Evolutionary conservation across 2,888 invertebrate species (phyloP), one percentile per base, ranked within the genome.

Genomic region (Diploptera punctata): DNA sequence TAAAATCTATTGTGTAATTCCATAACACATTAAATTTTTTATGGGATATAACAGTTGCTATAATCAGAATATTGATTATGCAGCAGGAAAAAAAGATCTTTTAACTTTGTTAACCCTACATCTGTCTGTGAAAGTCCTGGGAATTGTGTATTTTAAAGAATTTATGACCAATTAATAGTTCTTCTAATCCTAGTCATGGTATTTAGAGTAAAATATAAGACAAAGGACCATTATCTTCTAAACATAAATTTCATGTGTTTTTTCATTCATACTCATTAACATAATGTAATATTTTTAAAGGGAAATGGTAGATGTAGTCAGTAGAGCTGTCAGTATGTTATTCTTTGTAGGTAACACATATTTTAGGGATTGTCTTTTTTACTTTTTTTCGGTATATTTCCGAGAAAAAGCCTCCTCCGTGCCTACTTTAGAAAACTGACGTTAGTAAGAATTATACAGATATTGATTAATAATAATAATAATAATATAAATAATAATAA

Each of bases 391-490:
- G 65, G 18, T 26, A n/a, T n/a, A n/a, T n/a, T 65, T 65, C 62
- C 29, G 65, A 65, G 65, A 69, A 69, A 69, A 69, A 44, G 69
- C 69, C 69, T 69, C 60, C 69, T 69, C 69, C 47, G 69, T 69
- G 69, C 69, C 69, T 69, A 69, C 24, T 44, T 47, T 65, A 65
- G 65, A 44, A 26, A 62, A 43, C n/a, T n/a, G n/a, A n/a, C n/a
- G n/a, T n/a, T n/a, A n/a, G n/a, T n/a, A n/a, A n/a, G n/a, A n/a
- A n/a, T n/a, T n/a, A n/a, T n/a, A n/a, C n/a, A n/a, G n/a, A n/a
- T n/a, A n/a, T n/a, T n/a, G n/a, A n/a, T n/a, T n/a, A n/a, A n/a
- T n/a, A n/a, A n/a, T n/a, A n/a, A n/a, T n/a, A n/a, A n/a, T n/a
- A n/a, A n/a, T n/a, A n/a, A n/a, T n/a, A n/a, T n/a, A n/a, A n/a